Evolutionary conservation across 2,888 invertebrate genomes (phyloP).

Genomic region (Oscheius sp.): DNA sequence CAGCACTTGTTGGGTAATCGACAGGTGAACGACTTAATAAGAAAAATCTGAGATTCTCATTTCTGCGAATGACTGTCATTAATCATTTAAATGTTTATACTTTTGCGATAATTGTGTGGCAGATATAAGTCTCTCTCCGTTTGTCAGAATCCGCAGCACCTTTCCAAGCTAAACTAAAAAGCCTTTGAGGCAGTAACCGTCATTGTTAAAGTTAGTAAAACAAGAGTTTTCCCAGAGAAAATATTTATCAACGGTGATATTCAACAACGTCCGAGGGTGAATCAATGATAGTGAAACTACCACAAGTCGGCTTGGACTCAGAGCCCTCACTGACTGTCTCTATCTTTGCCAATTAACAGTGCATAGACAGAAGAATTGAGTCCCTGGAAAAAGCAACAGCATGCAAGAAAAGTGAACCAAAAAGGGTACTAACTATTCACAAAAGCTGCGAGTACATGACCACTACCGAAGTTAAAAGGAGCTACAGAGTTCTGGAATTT

Average conservation of each 20-base stretch:
- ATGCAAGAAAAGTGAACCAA: constrained; percentile 22
- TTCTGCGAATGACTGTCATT: no score
- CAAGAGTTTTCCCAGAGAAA: constrained; percentile 4
- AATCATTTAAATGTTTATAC: no score
- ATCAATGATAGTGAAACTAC: constrained; percentile 16
- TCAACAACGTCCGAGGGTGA: constrained; percentile 33
- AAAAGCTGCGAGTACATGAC: not conserved
- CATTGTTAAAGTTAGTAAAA: no score
- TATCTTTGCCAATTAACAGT: constrained; percentile 1
- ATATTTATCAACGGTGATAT: constrained; percentile 33
- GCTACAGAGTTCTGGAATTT: constrained; percentile 9
- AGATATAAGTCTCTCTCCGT: no score
- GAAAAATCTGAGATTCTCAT: no score
- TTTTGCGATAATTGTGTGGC: no score
- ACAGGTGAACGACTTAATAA: no score
- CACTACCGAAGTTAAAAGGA: not conserved
- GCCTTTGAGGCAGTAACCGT: no score
- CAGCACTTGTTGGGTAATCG: no score
- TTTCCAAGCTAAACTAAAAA: no score
- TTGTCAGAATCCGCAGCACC: no score
- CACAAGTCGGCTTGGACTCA: not conserved
- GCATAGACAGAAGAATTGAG: constrained; percentile 21
- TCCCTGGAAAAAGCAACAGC: constrained; percentile 25
- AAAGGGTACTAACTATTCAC: constrained; percentile 6
- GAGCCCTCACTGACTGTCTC: not conserved